Evolutionary conservation across 2,888 invertebrate species (phyloP).

Genomic region (Dicycla oo): DNA sequence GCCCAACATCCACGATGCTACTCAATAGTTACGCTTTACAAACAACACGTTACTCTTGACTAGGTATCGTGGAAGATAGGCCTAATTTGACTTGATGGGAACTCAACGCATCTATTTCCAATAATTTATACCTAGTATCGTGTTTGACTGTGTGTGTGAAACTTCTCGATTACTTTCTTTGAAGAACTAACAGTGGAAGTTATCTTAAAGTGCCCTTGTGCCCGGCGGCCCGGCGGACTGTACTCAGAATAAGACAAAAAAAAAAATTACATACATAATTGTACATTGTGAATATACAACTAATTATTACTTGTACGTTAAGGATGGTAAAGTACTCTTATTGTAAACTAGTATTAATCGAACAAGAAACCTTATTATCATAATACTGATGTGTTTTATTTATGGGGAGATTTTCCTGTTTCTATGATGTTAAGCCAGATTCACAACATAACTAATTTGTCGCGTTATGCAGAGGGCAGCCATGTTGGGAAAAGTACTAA

Average conservation of each 20-base stretch:
- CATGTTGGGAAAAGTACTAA: too few relatives aligned
- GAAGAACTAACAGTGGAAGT: slow-evolving; percentile 74
- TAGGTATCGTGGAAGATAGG: not conserved
- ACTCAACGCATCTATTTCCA: slow-evolving; percentile 44
- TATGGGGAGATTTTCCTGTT: slow-evolving; percentile 36
- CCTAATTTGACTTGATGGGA: slow-evolving; percentile 5
- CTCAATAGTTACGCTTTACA: not conserved
- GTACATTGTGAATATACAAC: slow-evolving; percentile 90
- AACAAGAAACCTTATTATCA: slow-evolving; percentile 91
- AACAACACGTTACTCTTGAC: not conserved
- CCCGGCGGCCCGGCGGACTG: slow-evolving; percentile 87
- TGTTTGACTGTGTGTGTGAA: slow-evolving; percentile 72
- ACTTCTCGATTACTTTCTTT: slow-evolving; percentile 76
- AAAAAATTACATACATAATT: slow-evolving; percentile 86
- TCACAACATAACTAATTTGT: too few relatives aligned
- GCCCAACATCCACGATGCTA: not conserved
- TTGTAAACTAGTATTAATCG: slow-evolving; percentile 90
- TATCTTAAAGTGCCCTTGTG: slow-evolving; percentile 88
- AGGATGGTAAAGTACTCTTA: slow-evolving; percentile 89
- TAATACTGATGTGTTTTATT: slow-evolving; percentile 87
- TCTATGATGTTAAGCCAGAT: too few relatives aligned
- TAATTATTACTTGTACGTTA: slow-evolving; percentile 85
- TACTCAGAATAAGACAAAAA: slow-evolving; percentile 86
- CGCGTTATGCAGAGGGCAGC: too few relatives aligned
- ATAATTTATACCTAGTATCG: slow-evolving; percentile 65